Evolutionary conservation across 2,888 invertebrate species (phyloP), one percentile per base, ranked within the genome.

Genomic region (Brenthis ino): DNA sequence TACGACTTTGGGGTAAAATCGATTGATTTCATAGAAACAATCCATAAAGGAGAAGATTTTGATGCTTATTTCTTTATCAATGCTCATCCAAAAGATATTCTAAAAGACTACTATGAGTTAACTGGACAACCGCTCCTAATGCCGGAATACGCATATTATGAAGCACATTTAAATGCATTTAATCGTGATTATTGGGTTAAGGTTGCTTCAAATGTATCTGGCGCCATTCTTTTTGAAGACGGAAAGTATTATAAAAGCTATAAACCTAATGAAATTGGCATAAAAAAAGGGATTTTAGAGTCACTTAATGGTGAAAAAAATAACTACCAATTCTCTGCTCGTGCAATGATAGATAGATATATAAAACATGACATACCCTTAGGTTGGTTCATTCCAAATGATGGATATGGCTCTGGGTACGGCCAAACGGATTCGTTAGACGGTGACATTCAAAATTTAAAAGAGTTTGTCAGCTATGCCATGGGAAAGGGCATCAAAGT

Each of bases 181-280:
- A 93, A 93, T 74, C 83, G 92, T 24, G 91, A 93, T 75, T 92
- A 87, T 79, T 93, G 92, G 92, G 91, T 92, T 2, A 77, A 84
- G 82, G 90, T 87, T 11, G 69, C 69, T 3, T 54, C 80, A 51
- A 77, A 81, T 28, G 83, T 80, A 0, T 57, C 76, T 6, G 81
- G 81, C 0, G 88, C 90, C 5, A 85, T 89, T 68, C 76, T 87
- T 54, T 91, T 85, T 72, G 91, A 93, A 83, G 91, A 93, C 71
- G 89, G 89, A 1, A 76, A 80, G 65, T 91, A 88, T 79, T 92
- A 93, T 69, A 92, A 88, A 78, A 77, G 81, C 56, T 91, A 84
- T 74, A 79, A 89, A 71, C 91, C 91, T 4, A 78, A 84, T 64
- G 81, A 91, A 48, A 78, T 91, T 65, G 80, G 79, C 11, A 80